These are phyloP conservation scores for Embiotoca jacksoni DNA, from an alignment of 2,113 vertebrate species.

Conservation along the genomic window DNA sequence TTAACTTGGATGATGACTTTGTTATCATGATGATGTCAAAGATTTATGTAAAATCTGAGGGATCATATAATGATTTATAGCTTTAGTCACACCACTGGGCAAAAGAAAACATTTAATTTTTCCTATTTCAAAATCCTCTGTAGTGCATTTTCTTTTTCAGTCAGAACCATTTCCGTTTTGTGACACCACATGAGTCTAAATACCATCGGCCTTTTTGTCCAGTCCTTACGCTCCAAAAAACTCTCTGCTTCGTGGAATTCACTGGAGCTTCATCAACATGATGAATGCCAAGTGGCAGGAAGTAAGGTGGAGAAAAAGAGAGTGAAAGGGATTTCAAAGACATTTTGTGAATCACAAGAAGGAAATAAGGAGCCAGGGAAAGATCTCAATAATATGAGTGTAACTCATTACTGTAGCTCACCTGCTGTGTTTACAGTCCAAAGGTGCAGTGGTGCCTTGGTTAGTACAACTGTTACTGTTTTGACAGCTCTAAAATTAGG, in stretches of 20 bases:
- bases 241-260: constrained; percentile 27
- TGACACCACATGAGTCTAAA: background rate
- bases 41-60: constrained; percentile 7
- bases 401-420: constrained; percentile 34
- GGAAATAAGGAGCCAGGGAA: constrained; percentile 11
- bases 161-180: constrained; percentile 25
- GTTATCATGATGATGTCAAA: constrained; percentile 19
- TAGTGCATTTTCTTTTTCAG: constrained; percentile 38
- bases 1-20: background rate
- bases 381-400: constrained; percentile 26
- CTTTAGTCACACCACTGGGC: background rate
- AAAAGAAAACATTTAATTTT: background rate
- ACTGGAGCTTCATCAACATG: constrained; percentile 38
- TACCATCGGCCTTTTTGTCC: constrained; percentile 6
- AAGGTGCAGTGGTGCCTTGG: constrained; percentile 1
- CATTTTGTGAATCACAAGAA: constrained; percentile 39
- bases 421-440: constrained; percentile 22
- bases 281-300: constrained; percentile 41
- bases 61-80: constrained; percentile 16
- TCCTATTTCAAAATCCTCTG: constrained; percentile 21
- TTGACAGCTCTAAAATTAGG: constrained; percentile 28
- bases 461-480: constrained; percentile 27
- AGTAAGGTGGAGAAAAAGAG: constrained; percentile 28
- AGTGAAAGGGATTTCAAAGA: constrained; percentile 43
- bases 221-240: constrained; percentile 28